These are phyloP conservation scores for Sepiola atlantica DNA, from an alignment of 2,888 invertebrate species.

Conservation along the genomic window DNA sequence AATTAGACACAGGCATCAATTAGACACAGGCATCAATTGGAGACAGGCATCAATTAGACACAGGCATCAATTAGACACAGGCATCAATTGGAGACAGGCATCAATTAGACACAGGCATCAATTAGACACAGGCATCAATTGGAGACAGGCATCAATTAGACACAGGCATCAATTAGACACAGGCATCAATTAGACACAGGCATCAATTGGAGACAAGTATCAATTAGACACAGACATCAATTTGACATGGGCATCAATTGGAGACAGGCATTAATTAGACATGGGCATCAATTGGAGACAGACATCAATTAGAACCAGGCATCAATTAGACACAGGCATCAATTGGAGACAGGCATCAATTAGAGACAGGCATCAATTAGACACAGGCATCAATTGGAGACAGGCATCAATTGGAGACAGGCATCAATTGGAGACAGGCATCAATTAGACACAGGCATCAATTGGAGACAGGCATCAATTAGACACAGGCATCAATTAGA, in stretches of 20 bases:
- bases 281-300: neutral
- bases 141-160: neutral
- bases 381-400: neutral
- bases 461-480: neutral
- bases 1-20: no score
- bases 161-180: no score
- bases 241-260: neutral
- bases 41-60: neutral
- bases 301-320: no score
- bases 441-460: neutral
- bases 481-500: no score
- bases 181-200: neutral
- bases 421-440: neutral
- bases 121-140: neutral
- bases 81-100: neutral
- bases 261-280: no score
- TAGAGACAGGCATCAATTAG: neutral
- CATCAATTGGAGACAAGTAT: no score
- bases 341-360: neutral
- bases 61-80: no score
- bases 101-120: no score
- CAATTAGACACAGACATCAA: neutral
- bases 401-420: no score
- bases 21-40: neutral
- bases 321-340: no score